Evolutionary conservation across 2,113 vertebrate genomes (phyloP), one percentile per base, ranked within the genome.

Genomic region (Sitta europaea): DNA sequence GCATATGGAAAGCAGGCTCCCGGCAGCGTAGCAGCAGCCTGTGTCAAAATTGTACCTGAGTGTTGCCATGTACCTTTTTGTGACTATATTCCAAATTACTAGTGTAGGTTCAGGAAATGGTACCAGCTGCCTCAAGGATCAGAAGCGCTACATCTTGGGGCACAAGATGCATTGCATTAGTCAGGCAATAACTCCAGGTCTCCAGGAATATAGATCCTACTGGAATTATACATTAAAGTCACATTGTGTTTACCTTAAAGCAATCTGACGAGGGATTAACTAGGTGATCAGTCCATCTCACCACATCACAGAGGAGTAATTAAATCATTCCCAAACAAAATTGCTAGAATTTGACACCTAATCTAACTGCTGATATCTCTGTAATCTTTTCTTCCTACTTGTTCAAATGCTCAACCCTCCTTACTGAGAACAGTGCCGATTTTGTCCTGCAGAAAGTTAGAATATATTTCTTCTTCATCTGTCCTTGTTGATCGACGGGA

Each of bases 311-410:
- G 59, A 86, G 22, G 33, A 77, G 48, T 68, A 82, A 93, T 89
- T 70, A 65, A 92, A 95, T 83, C 77, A 61, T 86, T 91, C 78
- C 68, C 65, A 59, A 80, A 74, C 48, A 85, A 73, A 89, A 87
- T 14, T 31, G 75, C 90, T 28, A 45, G 45, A 81, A 77, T 90
- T 82, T 40, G 67, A 74, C 70, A 54, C 17, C 29, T 79, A 67
- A 72, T 58, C 72, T 75, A 81, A 65, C 67, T 55, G 55, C 66
- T 43, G 63, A 3, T 63, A 31, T 12, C 51, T 53, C 71, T 50
- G 45, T 50, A 58, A 94, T 77, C 59, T 90, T 43, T 59, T 54
- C 51, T 91, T 35, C 27, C 14, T 31, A 23, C 23, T 96, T 58
- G 23, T 40, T 75, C 50, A 58, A 43, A 28, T 43, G 54, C 51